phyloP scores from a whole-genome alignment of 1,140 invertebrate species.

The Hyles euphorbiae region DNA sequence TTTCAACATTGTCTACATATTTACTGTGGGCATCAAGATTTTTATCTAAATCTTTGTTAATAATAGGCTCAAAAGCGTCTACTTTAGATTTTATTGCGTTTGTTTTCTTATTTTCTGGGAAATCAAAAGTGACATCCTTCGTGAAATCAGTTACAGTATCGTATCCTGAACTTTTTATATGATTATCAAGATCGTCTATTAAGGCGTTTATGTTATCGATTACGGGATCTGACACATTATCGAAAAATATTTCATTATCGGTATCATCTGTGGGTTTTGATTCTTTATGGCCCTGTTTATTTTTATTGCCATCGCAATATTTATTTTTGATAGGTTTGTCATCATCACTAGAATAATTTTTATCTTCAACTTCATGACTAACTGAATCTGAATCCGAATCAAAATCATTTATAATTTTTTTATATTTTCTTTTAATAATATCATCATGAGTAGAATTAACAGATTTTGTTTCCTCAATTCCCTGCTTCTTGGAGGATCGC shows the following conservation, averaged over 20 bases:
- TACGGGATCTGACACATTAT: constrained; percentile 47
- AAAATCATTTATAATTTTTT: constrained; percentile 23
- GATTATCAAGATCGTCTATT: constrained; percentile 58
- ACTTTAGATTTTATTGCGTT: no score
- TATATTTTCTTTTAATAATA: constrained; percentile 20
- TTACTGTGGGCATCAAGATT: no score
- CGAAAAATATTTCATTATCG: constrained; percentile 45
- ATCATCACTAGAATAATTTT: neutral
- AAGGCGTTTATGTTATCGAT: constrained; percentile 61
- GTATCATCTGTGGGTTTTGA: constrained; percentile 31
- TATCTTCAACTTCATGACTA: constrained; percentile 4
- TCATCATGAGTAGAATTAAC: neutral
- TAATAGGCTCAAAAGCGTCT: no score
- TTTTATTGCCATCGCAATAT: constrained; percentile 8
- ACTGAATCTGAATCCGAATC: constrained; percentile 27
- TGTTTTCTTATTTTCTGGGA: no score
- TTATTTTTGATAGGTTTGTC: neutral
- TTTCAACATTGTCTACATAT: no score
- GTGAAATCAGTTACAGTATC: constrained; percentile 31
- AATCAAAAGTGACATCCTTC: constrained; percentile 31
- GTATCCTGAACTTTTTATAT: constrained; percentile 44
- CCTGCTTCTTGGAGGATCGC: neutral
- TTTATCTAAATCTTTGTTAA: constrained; percentile 3
- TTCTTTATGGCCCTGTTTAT: constrained; percentile 10
- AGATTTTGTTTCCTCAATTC: no score